These are phyloP conservation scores for Trichonephila clavata DNA, from an alignment of 1,140 invertebrate species.

Conservation along the genomic window DNA sequence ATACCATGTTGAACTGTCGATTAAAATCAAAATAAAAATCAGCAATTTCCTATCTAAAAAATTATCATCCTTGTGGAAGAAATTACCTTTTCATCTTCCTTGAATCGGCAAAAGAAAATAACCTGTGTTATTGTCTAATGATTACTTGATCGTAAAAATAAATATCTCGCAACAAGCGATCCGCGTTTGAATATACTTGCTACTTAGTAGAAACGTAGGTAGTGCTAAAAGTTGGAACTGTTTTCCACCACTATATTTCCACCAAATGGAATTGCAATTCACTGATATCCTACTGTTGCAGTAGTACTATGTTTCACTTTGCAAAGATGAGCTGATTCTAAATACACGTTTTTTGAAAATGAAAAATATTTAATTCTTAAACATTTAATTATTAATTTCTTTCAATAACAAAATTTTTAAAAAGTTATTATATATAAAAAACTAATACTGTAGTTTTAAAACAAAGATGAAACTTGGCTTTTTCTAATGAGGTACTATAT, in stretches of 20 bases:
- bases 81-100: neutral
- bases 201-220: constrained; percentile 26
- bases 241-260: constrained; percentile 32
- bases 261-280: constrained; percentile 14
- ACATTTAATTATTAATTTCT: no score
- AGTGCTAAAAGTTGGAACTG: constrained; percentile 40
- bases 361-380: no score
- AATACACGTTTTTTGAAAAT: neutral
- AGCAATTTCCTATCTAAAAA: neutral
- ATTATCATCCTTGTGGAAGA: neutral
- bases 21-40: constrained; percentile 25
- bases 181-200: constrained; percentile 24
- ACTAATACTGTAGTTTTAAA: no score
- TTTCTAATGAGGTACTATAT: no score
- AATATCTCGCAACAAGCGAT: neutral
- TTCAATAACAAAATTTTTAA: no score
- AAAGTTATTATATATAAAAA: no score
- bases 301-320: neutral
- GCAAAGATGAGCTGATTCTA: constrained; percentile 14
- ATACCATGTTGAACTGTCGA: neutral
- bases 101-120: neutral
- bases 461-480: no score
- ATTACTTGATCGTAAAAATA: neutral
- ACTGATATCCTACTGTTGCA: neutral
- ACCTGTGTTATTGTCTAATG: neutral